A percentile compares a stretch with the other conserved stretches of the same genome.
Conservation (phyloP, 2,797 vertebrate genomes). For the Gallinago nigripennis region DNA sequence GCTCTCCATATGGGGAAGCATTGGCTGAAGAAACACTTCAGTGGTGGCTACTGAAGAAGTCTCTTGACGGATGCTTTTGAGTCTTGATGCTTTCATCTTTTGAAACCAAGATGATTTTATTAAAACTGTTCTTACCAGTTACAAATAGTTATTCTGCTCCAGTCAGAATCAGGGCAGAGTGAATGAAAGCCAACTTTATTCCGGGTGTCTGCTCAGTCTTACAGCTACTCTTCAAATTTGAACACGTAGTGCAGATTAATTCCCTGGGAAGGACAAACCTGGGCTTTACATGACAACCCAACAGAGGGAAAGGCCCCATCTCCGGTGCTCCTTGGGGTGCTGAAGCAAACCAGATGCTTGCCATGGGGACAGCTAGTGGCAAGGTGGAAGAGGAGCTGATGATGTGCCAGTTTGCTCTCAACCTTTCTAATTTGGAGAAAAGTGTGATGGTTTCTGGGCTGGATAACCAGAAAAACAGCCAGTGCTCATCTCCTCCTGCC, state of each 20-base stretch:
- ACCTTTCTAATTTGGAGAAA: neutral
- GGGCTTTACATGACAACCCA: neutral
- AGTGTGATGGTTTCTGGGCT: neutral
- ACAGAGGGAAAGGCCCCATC: neutral
- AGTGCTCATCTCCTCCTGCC: neutral
- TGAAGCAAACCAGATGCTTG: neutral
- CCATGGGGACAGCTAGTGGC: neutral
- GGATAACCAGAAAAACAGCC: neutral
- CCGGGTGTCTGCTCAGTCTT: neutral
- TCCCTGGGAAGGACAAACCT: neutral
- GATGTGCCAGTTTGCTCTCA: neutral
- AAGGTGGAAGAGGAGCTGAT: neutral
- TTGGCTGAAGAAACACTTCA: neutral
- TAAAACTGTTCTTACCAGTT: neutral
- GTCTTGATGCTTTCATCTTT: neutral
- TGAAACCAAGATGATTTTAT: neutral
- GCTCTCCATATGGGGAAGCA: neutral
- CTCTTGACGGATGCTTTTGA: neutral
- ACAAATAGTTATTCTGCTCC: neutral
- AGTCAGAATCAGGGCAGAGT: neutral
- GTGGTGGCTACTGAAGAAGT: rapidly evolving
- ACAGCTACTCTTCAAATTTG: neutral
- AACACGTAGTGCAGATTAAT: rapidly evolving
- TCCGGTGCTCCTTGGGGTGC: neutral
- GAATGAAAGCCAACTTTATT: neutral